Evolutionary conservation across 2,113 vertebrate species (phyloP), one percentile per base, ranked within the genome.

Genomic region (Dicerorhinus sumatrensis): DNA sequence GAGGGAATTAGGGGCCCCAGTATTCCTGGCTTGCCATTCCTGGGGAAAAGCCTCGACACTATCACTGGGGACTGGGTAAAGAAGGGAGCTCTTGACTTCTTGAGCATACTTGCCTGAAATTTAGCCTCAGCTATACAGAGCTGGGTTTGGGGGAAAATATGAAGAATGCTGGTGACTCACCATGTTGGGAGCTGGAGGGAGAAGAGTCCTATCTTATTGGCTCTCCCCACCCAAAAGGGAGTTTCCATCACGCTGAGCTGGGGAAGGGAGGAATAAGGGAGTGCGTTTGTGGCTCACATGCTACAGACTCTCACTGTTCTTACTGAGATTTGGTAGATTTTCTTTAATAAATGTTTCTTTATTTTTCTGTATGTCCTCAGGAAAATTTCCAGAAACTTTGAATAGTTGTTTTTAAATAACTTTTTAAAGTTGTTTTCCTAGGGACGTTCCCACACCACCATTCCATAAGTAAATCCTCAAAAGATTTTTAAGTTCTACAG

Each of bases 101-200:
- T 85, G 12, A 85, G 11, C 7, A 18, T 46, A 84, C 9, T 60
- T 60, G 8, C 4, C 62, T 77, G 62, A 31, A 76, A 77, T 36
- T 51, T 62, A 85, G 39, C 48, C 27, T 60, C 62, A 69, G 9
- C 9, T 60, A 10, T 33, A 10, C 6, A 48, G 33, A 79, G 51
- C 1, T 62, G 31, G 14, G 20, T 10, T 14, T 9, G 1, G 4
- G 4, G 42, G 11, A 1, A n/a, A 14, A 72, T 63, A 18, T 31
- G 16, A 84, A 46, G 76, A 85, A 27, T 29, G 39, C 10, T 51
- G 9, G 63, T 62, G 20, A 70, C 20, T 51, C 12, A 3, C 18
- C 31, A 77, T 85, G 9, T 27, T 11, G 10, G 88, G 2, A 77
- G 29, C 51, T 85, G 54, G 25, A 84, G 25, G 14, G 21, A 79